Base-by-base conservation (phyloP, 2,888 invertebrate species). In the Iphiclides podalirius region DNA sequence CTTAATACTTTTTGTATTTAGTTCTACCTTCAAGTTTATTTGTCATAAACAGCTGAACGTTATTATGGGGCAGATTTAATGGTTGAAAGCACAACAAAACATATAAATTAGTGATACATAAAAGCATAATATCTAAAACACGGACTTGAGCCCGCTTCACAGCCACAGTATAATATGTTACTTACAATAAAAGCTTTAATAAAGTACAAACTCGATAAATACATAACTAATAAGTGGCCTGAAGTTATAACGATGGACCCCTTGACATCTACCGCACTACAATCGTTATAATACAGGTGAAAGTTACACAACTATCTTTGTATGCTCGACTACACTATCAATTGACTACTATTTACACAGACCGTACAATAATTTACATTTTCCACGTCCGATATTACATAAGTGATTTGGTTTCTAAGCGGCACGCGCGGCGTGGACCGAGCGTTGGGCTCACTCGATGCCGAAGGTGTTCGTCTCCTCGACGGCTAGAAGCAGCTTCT, bases 381-480 rank as follows among this genome's bases (percentile, higher is more conserved):
- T 73, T 72, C 71, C 72, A 60, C 59, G 60, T 61, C 60, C 55
- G 57, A 60, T 62, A 54, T 53, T 23, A 12, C 6, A 31, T 12
- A 28, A 28, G 8, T 4, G 4, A 39, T 39, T 14, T 39, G 26
- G 12, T 39, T 26, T 4, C 9, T 0, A 23, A 6, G 3, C n/a
- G n/a, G n/a, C n/a, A n/a, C n/a, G n/a, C n/a, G n/a, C n/a, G n/a
- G n/a, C n/a, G n/a, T n/a, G n/a, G n/a, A n/a, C 20, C 20, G 20
- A 20, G 34, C 26, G 16, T 38, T 13, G 13, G 13, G 42, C 64
- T 92, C 92, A 97, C 86, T 98, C 98, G 68, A 98, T 98, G 68
- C 98, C 97, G 81, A 98, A 98, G 1, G 97, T 97, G 79, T 96
- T 97, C 16, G 98, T 98, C 80, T 98, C 98, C 76, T 98, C 98